Base-by-base conservation (phyloP, 2,797 vertebrate species). In the Lophotriccus pileatus region DNA sequence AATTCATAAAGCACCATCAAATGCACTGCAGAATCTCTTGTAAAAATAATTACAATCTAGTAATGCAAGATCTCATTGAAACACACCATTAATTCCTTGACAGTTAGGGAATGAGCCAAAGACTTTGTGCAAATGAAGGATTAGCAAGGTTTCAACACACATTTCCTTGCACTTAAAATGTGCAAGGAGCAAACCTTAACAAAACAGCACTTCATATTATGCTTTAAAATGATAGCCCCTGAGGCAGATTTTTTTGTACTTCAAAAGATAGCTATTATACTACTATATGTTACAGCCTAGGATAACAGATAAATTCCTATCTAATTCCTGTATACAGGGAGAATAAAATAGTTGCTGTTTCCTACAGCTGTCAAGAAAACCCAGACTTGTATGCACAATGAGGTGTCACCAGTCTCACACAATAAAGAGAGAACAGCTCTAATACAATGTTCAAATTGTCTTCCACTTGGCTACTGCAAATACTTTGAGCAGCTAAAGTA, bases 111-210 rank as follows among this genome's bases (percentile, higher is more conserved):
- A 80, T 1, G 8, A 88, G 44, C 62, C 84, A 83, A 84, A 90
- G 49, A 79, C 63, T 93, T 62, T 36, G 82, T 74, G 79, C 82
- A 96, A 96, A 95, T 81, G 73, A 68, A 87, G 82, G 75, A 91
- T 95, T 94, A 94, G 63, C 77, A 63, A 91, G 63, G 63, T 91
- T 92, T 94, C 66, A 83, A 47, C 76, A 84, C 34, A 20, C 50
- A 46, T 49, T 83, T 77, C 92, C 58, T 87, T 83, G 84, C 87
- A 84, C 73, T 89, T 78, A 52, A 68, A 77, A 92, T 1, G 32
- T 52, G 58, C 69, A 84, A 75, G 52, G 55, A 94, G 56, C 18
- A 70, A 73, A 68, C 79, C 66, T 89, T 63, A 86, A 92, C 94
- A 94, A 95, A 92, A 75, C 53, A 84, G 69, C 63, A 91, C 85